Conservation (phyloP, 2,113 vertebrate species). For the Rhea americana region DNA sequence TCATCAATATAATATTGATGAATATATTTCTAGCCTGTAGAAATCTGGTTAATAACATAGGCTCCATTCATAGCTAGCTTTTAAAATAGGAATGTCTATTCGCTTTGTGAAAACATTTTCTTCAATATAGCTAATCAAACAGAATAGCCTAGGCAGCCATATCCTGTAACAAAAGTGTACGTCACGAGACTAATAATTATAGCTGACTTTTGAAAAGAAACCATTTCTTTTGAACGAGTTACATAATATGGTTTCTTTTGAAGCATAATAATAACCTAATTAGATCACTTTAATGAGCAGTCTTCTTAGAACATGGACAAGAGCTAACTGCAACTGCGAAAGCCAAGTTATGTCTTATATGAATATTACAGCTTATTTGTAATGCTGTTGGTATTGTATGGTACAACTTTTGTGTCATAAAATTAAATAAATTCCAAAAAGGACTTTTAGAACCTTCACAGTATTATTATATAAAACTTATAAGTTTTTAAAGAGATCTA, state of each 20-base stretch:
- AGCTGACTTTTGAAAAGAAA: neutral
- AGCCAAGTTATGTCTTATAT: conserved; percentile 15
- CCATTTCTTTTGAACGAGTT: neutral
- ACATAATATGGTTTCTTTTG: neutral
- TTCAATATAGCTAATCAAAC: neutral
- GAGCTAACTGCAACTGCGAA: neutral
- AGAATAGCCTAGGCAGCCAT: neutral
- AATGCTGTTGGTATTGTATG: neutral
- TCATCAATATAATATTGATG: neutral
- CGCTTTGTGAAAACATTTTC: neutral
- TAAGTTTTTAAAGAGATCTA: neutral
- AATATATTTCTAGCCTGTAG: neutral
- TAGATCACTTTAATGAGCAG: neutral
- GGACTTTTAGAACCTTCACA: neutral
- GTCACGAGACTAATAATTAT: neutral
- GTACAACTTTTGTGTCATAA: neutral
- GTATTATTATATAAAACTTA: neutral
- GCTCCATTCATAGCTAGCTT: neutral
- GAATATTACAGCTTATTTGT: neutral
- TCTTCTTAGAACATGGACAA: neutral
- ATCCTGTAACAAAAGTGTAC: neutral
- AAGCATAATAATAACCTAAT: neutral
- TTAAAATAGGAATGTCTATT: neutral
- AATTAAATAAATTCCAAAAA: neutral
- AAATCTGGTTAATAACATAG: neutral